Base-by-base conservation (phyloP, 2,888 invertebrate genomes). In the Shargacucullia verbasci region DNA sequence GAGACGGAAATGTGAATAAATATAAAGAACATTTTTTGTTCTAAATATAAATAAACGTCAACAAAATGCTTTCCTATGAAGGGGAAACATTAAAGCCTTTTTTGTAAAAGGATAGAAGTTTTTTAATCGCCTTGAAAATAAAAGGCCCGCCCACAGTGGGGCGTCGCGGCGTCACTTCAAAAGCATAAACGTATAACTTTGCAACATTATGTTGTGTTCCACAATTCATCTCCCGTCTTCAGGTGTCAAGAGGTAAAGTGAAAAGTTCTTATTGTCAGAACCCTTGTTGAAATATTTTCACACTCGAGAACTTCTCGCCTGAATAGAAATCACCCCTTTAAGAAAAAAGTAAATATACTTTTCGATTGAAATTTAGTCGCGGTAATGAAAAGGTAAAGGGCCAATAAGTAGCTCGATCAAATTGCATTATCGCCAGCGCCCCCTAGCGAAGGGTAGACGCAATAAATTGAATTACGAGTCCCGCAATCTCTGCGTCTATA, bases 391-490 rank as follows among this genome's bases (percentile, higher is more conserved):
- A 85, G 86, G 88, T 87, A 90, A 91, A 91, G 86, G 83, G 84
- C 85, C 89, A 89, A 88, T 93, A 90, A 93, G 90, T 87, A 87
- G 89, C 88, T 86, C 86, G 83, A 89, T 90, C 87, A 89, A 89
- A 92, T 91, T 86, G 90, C 85, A 90, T 92, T 93, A 92, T 87
- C 87, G 83, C 86, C 81, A 71, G 66, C 83, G 80, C 79, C 85
- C 86, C 83, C 80, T 79, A 55, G 71, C 68, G 79, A 84, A 83
- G 86, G 83, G 86, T 82, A 84, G 88, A 85, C 83, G 82, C 83
- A 80, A 85, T 85, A 89, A 89, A 91, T 92, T 91, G 86, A 92
- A 90, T 92, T 90, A 91, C 84, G 79, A 71, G 73, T 62, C 69
- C 82, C 85, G 77, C 86, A 87, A 88, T 85, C 87, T 88, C 83